These are phyloP conservation scores for Embidobia sp. DNA, from an alignment of 2,888 invertebrate genomes.

Conservation along the genomic window DNA sequence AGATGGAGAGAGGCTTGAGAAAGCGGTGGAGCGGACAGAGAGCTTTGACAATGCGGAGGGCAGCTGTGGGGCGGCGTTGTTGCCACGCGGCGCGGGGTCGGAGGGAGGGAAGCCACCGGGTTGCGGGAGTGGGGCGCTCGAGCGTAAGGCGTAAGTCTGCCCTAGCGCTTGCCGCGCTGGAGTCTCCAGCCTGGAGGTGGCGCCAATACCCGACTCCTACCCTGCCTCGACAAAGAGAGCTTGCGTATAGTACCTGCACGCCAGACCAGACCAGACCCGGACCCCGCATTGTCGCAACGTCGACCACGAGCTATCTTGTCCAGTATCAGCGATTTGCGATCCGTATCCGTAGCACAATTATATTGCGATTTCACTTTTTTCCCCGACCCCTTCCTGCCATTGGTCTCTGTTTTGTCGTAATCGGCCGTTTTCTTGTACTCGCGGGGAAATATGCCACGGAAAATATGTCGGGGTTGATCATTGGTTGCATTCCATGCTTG, in stretches of 20 bases:
- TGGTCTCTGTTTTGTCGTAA: not conserved
- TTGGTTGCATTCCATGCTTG: too few species aligned
- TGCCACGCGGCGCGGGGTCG: slow-evolving; percentile 81
- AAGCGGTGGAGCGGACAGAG: slow-evolving; percentile 35
- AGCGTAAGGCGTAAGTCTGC: slow-evolving; percentile 82
- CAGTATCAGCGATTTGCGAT: slow-evolving; percentile 73
- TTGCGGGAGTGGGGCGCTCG: slow-evolving; percentile 82
- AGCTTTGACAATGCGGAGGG: slow-evolving; percentile 59
- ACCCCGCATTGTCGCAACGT: slow-evolving; percentile 67
- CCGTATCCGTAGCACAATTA: slow-evolving; percentile 73
- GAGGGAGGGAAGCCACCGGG: slow-evolving; percentile 83
- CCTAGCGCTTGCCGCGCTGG: slow-evolving; percentile 83
- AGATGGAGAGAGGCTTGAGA: slow-evolving; percentile 17
- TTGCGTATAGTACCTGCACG: slow-evolving; percentile 76
- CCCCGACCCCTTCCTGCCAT: slow-evolving; percentile 17
- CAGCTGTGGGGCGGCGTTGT: slow-evolving; percentile 43
- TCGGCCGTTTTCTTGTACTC: not conserved
- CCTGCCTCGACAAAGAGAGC: slow-evolving; percentile 73
- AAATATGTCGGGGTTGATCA: not conserved
- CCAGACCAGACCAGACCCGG: slow-evolving; percentile 52
- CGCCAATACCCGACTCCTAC: slow-evolving; percentile 80
- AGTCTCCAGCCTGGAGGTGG: slow-evolving; percentile 82
- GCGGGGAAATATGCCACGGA: not conserved
- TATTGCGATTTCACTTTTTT: slow-evolving; percentile 72
- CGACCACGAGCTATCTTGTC: slow-evolving; percentile 66